phyloP scores from a whole-genome alignment of 2,888 invertebrate species.

The Herminia tarsipennalis region DNA sequence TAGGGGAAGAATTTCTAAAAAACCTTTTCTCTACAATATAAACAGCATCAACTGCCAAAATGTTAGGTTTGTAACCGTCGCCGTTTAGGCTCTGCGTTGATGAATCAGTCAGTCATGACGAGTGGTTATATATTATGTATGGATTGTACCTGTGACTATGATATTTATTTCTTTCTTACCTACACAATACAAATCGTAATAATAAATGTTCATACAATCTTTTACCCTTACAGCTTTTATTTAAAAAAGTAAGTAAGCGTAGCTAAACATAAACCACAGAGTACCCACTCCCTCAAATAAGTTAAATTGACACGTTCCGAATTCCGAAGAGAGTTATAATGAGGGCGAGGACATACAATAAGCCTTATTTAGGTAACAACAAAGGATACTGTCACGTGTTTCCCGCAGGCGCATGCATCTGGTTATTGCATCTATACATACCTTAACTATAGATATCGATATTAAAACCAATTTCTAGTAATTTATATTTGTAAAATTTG shows the following conservation, averaged over 20 bases:
- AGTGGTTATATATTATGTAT: no score
- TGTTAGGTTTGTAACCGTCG: no score
- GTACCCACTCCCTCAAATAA: slow-evolving; percentile 34
- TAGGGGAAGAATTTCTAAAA: no score
- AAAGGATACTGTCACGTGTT: slow-evolving; percentile 58
- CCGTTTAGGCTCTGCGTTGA: no score
- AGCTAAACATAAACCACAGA: slow-evolving; percentile 26
- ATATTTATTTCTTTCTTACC: background rate
- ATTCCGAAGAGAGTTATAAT: slow-evolving; percentile 57
- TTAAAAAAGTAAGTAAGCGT: slow-evolving; percentile 7
- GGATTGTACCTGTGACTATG: no score
- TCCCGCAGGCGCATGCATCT: slow-evolving; percentile 37
- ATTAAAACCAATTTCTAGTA: no score
- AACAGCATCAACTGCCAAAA: no score
- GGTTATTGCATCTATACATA: slow-evolving; percentile 31
- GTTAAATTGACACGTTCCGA: slow-evolving; percentile 63
- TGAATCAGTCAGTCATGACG: no score
- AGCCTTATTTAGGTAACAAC: slow-evolving; percentile 65
- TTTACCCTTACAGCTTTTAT: background rate
- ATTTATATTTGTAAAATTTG: no score
- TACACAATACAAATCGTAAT: background rate
- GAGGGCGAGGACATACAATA: slow-evolving; percentile 63
- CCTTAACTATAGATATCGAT: background rate
- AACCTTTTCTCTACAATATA: no score
- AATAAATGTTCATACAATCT: no score